Conservation (phyloP, 2,888 invertebrate species). For the Synanthedon myopaeformis region DNA sequence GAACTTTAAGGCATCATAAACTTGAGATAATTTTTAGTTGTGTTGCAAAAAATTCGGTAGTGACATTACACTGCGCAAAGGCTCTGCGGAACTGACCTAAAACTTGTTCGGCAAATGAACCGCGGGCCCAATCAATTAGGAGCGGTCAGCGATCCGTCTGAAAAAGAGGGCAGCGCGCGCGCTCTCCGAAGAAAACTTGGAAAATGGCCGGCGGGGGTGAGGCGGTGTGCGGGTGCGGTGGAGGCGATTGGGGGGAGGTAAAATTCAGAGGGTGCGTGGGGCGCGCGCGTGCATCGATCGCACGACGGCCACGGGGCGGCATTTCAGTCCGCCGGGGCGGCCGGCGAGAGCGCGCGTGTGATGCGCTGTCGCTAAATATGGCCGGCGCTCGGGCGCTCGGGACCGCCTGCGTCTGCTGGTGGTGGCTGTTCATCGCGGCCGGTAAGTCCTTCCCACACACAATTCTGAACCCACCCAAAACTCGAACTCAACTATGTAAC, state of each 20-base stretch:
- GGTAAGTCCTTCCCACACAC: conserved; percentile 42
- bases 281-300: conserved; percentile 51
- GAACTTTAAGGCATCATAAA: too few species aligned
- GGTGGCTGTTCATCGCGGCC: conserved; percentile 67
- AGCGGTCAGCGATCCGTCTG: conserved; percentile 66
- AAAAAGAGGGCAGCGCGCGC: conserved; percentile 70
- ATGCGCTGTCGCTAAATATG: conserved; percentile 67
- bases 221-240: conserved; percentile 37
- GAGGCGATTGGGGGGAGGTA: conserved; percentile 8
- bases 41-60: background rate
- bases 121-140: conserved; percentile 62
- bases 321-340: conserved; percentile 65
- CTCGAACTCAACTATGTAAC: conserved; percentile 16
- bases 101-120: conserved; percentile 61
- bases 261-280: conserved; percentile 44
- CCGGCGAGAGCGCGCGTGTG: conserved; percentile 67
- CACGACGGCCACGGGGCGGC: conserved; percentile 24
- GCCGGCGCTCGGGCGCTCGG: conserved; percentile 71
- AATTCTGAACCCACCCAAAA: conserved; percentile 1
- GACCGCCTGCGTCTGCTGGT: conserved; percentile 66
- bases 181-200: conserved; percentile 67
- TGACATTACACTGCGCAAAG: conserved; percentile 25
- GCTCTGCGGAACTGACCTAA: conserved; percentile 63
- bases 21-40: too few species aligned
- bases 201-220: conserved; percentile 47